Evolutionary conservation across 92 coral and sea anemone genomes (phyloP).

Genomic region (Actinernus sp.): DNA sequence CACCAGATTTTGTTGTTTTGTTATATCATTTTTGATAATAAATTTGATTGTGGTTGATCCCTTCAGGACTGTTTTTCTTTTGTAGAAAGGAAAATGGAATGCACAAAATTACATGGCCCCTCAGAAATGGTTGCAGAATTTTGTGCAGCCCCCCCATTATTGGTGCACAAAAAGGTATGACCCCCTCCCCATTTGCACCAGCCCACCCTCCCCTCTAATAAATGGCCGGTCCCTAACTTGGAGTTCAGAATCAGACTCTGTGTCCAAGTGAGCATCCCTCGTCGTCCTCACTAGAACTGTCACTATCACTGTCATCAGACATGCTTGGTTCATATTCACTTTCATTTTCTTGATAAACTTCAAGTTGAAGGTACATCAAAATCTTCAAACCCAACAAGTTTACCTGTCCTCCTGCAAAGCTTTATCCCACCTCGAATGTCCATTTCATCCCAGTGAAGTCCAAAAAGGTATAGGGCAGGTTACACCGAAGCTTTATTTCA

Average conservation of each 20-base stretch:
- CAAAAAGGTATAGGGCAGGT: not conserved
- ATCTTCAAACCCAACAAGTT: conserved; percentile 43
- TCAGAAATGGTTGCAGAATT: too few species aligned
- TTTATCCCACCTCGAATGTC: conserved; percentile 27
- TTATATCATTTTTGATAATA: too few species aligned
- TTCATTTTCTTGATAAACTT: conserved; percentile 1
- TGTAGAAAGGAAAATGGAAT: too few species aligned
- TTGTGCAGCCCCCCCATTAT: too few species aligned
- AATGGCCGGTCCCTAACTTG: too few species aligned
- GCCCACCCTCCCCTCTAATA: too few species aligned
- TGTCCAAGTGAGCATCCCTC: not conserved
- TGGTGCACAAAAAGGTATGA: too few species aligned
- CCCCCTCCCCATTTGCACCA: too few species aligned
- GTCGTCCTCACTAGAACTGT: not conserved
- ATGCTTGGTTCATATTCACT: conserved; percentile 2
- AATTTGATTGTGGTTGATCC: too few species aligned
- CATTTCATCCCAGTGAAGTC: conserved; percentile 52
- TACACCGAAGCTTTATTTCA: conserved; percentile 1
- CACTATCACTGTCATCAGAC: not conserved
- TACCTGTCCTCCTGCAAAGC: conserved; percentile 44
- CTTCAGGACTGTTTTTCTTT: too few species aligned
- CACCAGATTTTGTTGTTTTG: too few species aligned
- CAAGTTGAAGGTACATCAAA: not conserved
- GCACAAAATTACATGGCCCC: too few species aligned
- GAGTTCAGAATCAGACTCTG: not conserved